A percentile compares a stretch with the other conserved stretches of the same genome.
phyloP scores from a whole-genome alignment of 2,113 vertebrate species.

The Platichthys flesus region DNA sequence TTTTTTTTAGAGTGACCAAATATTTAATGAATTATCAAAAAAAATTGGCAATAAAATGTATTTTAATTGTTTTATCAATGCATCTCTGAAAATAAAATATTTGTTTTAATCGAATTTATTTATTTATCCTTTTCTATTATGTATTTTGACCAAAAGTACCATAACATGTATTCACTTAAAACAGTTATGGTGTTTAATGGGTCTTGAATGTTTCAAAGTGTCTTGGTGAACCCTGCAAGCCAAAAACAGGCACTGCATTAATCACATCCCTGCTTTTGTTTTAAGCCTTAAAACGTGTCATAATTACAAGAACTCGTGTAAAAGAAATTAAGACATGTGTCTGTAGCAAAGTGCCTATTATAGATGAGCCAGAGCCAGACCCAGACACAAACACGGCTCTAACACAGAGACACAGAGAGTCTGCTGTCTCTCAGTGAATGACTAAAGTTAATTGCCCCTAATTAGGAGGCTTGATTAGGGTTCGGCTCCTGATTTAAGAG shows the following conservation, averaged over 20 bases:
- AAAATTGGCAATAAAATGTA: no score
- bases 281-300: not conserved
- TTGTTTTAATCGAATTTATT: no score
- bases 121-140: not conserved
- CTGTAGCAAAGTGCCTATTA: slow-evolving; percentile 9
- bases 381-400: slow-evolving; percentile 3
- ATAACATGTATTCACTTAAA: no score
- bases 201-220: not conserved
- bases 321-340: not conserved
- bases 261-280: not conserved
- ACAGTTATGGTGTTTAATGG: no score
- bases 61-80: no score
- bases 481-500: slow-evolving; percentile 74
- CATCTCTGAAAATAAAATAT: no score
- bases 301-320: not conserved
- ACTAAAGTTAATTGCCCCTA: slow-evolving; percentile 81
- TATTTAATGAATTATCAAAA: no score
- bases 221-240: not conserved
- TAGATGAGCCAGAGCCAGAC: slow-evolving; percentile 27
- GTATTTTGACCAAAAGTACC: not conserved
- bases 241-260: not conserved
- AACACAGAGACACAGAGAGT: slow-evolving; percentile 60
- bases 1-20: not conserved
- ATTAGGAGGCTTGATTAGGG: slow-evolving; percentile 82
- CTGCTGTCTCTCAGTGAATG: slow-evolving; percentile 74